Conservation (phyloP, 1,140 invertebrate genomes). For the Aphaenogaster rudis region DNA sequence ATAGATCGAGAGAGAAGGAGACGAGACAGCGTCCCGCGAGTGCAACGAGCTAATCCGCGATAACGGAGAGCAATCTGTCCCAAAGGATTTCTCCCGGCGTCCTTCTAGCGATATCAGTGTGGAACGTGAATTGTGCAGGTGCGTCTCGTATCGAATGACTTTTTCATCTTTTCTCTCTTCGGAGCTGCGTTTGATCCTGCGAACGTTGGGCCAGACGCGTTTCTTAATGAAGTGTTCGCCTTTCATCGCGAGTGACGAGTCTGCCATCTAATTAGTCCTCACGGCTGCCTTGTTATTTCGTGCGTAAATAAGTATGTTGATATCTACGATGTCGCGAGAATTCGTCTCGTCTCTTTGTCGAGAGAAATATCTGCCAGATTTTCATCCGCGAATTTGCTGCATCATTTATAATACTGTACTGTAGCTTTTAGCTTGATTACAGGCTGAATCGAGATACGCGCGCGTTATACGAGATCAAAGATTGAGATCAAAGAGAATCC, state of each 20-base stretch:
- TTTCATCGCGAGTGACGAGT: not conserved
- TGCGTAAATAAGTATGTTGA: not conserved
- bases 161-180: not conserved
- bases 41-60: slow-evolving; percentile 45
- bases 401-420: slow-evolving; percentile 4
- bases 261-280: not conserved
- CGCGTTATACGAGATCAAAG: not conserved
- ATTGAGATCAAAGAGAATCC: not conserved
- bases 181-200: not conserved
- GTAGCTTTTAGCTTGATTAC: slow-evolving; percentile 49
- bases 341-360: not conserved
- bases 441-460: slow-evolving; percentile 7
- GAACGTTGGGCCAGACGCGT: not conserved
- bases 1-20: not conserved
- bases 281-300: not conserved
- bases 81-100: not conserved
- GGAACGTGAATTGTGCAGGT: slow-evolving; percentile 39
- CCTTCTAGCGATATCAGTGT: slow-evolving; percentile 10
- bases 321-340: not conserved
- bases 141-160: slow-evolving; percentile 13
- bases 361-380: not conserved
- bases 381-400: not conserved
- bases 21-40: slow-evolving; percentile 30
- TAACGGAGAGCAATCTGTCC: slow-evolving; percentile 38
- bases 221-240: not conserved